Percentiles rank a stretch among this genome's conserved stretches.
These are phyloP conservation scores for Bolborhynchus lineola DNA, from an alignment of 2,113 vertebrate genomes.

Conservation along the genomic window DNA sequence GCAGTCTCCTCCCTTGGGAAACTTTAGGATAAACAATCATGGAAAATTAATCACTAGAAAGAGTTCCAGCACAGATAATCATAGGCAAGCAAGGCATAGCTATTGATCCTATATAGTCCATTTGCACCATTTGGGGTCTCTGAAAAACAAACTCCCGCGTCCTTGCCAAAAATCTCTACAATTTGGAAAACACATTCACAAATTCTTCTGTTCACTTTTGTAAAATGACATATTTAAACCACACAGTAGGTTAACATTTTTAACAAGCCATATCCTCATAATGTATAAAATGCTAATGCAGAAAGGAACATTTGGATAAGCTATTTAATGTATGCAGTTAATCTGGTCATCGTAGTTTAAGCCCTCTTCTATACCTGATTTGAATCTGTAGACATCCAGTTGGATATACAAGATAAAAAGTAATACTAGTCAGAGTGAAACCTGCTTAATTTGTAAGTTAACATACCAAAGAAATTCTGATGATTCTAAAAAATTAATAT, in stretches of 20 bases:
- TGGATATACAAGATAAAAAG: neutral
- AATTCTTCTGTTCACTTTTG: neutral
- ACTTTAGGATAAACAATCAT: neutral
- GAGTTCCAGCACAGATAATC: neutral
- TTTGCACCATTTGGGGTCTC: neutral
- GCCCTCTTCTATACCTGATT: neutral
- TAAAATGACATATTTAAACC: neutral
- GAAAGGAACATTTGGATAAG: neutral
- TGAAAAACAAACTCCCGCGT: neutral
- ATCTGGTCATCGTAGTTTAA: neutral
- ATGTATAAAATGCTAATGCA: neutral
- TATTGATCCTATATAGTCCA: neutral
- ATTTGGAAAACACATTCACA: neutral
- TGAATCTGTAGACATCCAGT: neutral
- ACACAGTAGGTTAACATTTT: neutral
- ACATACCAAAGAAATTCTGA: neutral
- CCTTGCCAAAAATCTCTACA: neutral
- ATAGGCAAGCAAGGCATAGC: neutral
- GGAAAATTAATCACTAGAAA: constrained; percentile 2
- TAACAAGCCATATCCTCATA: neutral
- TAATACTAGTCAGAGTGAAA: neutral
- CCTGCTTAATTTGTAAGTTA: neutral
- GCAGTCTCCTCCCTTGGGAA: neutral
- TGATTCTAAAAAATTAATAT: neutral
- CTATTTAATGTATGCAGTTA: neutral